Base-by-base conservation (phyloP, 1,140 invertebrate species). In the Thaumatotibia leucotreta region DNA sequence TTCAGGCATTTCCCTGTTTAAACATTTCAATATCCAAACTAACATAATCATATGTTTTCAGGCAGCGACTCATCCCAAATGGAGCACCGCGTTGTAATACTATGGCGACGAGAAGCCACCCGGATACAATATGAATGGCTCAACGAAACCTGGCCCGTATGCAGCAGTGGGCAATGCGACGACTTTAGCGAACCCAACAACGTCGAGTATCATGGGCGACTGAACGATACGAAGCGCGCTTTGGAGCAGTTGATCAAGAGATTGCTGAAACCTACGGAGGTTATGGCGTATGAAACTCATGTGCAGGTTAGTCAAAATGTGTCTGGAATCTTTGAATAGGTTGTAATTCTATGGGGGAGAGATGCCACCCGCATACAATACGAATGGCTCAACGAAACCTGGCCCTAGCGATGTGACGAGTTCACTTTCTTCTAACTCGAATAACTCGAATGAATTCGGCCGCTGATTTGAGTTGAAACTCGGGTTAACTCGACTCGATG, bases 101-200 rank as follows among this genome's bases (percentile, higher is more conserved):
- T 99, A 68, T 99, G 97, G 97, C 93, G 97, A 17, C 93, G 95
- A 49, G 97, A 98, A 83, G 93, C 94, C 14, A 94, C 94, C 20
- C 94, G 96, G 64, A 91, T 98, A n/a, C 97, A 96, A 79, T 99
- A 98, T 81, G 97, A 98, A 80, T 99, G 98, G 97, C 84, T 97
- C 2, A 92, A 93, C 66, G 92, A 93, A 52, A 93, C 93, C 9
- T 96, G 94, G 94, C 92, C 93, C n/a, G 82, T 82, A 17, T 82
- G 92, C 22, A 82, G 89, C 9, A 80, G 82, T 29, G 84, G 91
- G n/a, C 90, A 88, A 72, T 77, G 79, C 91, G 58, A 82, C 76
- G 67, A 81, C 75, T 68, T 10, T 9, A 79, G 88, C 17, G 39
- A 45, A 45, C 71, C 83, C 17, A 80, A 81, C 27, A 61, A 65